These are phyloP conservation scores for Pollachius pollachius DNA, from an alignment of 2,113 vertebrate species.

Conservation along the genomic window DNA sequence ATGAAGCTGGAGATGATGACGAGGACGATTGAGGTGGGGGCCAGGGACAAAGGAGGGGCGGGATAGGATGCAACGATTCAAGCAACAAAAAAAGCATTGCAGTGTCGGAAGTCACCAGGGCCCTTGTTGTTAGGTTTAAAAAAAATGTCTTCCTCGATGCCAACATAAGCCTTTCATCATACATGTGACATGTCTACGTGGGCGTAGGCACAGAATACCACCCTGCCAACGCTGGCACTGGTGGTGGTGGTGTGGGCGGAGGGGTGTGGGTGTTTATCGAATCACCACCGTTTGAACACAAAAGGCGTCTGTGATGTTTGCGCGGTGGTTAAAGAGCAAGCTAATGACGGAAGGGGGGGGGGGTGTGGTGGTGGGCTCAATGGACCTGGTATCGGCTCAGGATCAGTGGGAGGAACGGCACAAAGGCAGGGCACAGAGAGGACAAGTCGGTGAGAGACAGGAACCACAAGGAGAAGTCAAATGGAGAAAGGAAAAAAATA, in stretches of 20 bases:
- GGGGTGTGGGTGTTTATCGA: slow-evolving; percentile 4
- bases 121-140: slow-evolving; percentile 36
- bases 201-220: too few relatives aligned
- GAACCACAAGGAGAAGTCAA: neutral
- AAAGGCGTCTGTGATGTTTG: neutral
- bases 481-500: neutral
- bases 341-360: neutral
- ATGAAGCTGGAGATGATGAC: slow-evolving; percentile 6
- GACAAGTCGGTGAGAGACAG: neutral
- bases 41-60: neutral
- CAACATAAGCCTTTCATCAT: slow-evolving; percentile 31
- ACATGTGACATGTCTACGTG: too few relatives aligned
- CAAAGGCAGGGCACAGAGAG: neutral
- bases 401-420: neutral
- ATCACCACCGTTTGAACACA: neutral
- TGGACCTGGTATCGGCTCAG: neutral
- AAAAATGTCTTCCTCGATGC: slow-evolving; percentile 41
- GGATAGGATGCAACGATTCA: slow-evolving; percentile 17
- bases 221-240: neutral
- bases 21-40: neutral
- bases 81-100: slow-evolving; percentile 51
- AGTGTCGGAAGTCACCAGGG: slow-evolving; percentile 11
- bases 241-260: slow-evolving; percentile 4
- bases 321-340: neutral
- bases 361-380: neutral